Evolutionary conservation across 2,888 invertebrate genomes (phyloP).

Genomic region (Himalopsyche japonica): DNA sequence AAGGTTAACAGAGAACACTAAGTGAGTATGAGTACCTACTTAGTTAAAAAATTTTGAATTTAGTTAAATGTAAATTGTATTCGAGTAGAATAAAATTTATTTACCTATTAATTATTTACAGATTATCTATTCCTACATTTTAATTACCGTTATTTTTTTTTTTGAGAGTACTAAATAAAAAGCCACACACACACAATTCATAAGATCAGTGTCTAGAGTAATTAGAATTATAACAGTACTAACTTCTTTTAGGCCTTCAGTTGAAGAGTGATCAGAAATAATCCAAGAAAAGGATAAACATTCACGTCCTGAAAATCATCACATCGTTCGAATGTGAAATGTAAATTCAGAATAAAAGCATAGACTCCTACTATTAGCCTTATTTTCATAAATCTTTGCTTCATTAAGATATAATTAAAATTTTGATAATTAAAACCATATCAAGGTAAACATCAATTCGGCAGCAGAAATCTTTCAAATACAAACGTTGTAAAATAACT

Average conservation of each 20-base stretch:
- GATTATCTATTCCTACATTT: background rate
- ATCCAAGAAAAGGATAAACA: background rate
- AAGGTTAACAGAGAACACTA: too few species aligned
- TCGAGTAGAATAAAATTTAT: background rate
- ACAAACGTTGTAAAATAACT: background rate
- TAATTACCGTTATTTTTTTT: background rate
- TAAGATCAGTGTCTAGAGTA: background rate
- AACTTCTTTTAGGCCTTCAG: background rate
- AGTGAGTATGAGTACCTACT: background rate
- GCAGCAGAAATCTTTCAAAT: constrained; percentile 9
- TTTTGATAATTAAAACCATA: constrained; percentile 19
- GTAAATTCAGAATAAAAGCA: background rate
- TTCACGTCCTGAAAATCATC: background rate
- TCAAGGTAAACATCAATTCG: constrained; percentile 29
- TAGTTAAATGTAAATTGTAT: background rate
- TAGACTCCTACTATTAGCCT: background rate
- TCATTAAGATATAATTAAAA: background rate
- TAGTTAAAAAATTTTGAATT: background rate
- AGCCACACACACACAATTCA: background rate
- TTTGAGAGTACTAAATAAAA: background rate
- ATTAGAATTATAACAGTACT: background rate
- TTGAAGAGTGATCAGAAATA: background rate
- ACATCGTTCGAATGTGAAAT: background rate
- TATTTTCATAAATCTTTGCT: constrained; percentile 1
- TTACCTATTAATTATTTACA: background rate